Conservation (phyloP, 2,888 invertebrate species). For the Megamerina dolium region DNA sequence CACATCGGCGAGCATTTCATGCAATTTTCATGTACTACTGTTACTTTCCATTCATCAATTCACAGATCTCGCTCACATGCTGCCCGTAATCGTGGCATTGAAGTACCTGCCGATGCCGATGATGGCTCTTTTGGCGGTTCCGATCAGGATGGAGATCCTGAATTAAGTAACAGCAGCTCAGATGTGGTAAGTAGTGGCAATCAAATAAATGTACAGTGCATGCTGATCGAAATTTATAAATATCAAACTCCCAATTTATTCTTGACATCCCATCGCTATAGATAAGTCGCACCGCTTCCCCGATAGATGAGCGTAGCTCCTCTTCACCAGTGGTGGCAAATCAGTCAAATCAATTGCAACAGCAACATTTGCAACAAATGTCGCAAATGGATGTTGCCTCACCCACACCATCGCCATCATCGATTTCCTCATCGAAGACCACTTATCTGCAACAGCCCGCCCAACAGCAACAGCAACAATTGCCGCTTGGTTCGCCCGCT, state of each 20-base stretch:
- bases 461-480: constrained; percentile 31
- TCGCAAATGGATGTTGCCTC: constrained; percentile 11
- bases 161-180: constrained; percentile 48
- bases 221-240: neutral
- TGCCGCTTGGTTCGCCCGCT: constrained; percentile 41
- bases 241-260: neutral
- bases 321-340: constrained; percentile 20
- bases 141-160: constrained; percentile 56
- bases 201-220: neutral
- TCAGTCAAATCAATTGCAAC: constrained; percentile 11
- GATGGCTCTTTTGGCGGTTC: constrained; percentile 57
- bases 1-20: too few relatives aligned
- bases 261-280: constrained; percentile 20
- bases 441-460: constrained; percentile 32
- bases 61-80: constrained; percentile 65
- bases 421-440: constrained; percentile 33
- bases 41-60: neutral
- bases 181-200: constrained; percentile 38
- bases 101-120: constrained; percentile 54
- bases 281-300: constrained; percentile 46
- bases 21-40: neutral
- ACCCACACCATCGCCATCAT: constrained; percentile 32
- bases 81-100: constrained; percentile 59
- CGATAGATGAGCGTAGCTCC: constrained; percentile 40
- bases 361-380: constrained; percentile 8